These are phyloP conservation scores for Rhadinocentrus ornatus DNA, from an alignment of 2,797 vertebrate species.

Conservation along the genomic window DNA sequence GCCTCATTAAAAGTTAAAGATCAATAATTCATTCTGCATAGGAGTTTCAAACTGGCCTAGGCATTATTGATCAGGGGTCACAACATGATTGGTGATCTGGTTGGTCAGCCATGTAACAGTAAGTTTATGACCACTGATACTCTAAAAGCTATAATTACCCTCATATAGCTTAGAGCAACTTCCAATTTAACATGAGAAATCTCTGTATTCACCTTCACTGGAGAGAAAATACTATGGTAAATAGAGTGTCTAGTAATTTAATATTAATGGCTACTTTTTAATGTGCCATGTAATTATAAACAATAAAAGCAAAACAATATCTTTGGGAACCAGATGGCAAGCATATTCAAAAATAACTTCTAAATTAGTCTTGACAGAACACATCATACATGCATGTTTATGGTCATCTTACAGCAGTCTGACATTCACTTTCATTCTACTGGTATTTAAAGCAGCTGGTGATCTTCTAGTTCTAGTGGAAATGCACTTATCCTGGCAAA, in stretches of 20 bases:
- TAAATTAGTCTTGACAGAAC: not conserved
- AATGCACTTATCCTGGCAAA: not conserved
- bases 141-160: slow-evolving; percentile 6
- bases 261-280: slow-evolving; percentile 3
- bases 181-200: not conserved
- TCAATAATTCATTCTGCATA: slow-evolving; percentile 41
- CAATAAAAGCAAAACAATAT: not conserved
- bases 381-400: not conserved
- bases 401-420: not conserved
- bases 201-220: not conserved
- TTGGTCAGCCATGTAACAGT: slow-evolving; percentile 24
- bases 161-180: slow-evolving; percentile 14
- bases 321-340: not conserved
- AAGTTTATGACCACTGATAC: slow-evolving; percentile 6
- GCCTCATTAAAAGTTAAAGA: slow-evolving; percentile 47
- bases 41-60: slow-evolving; percentile 36
- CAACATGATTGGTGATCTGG: slow-evolving; percentile 37
- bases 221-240: slow-evolving; percentile 1
- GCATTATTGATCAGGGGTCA: slow-evolving; percentile 47
- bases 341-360: not conserved
- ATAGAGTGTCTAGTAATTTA: not conserved
- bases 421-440: not conserved
- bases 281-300: not conserved
- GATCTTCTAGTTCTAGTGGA: not conserved
- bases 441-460: not conserved